Conservation (phyloP, 2,113 vertebrate genomes). For the Parus major region DNA sequence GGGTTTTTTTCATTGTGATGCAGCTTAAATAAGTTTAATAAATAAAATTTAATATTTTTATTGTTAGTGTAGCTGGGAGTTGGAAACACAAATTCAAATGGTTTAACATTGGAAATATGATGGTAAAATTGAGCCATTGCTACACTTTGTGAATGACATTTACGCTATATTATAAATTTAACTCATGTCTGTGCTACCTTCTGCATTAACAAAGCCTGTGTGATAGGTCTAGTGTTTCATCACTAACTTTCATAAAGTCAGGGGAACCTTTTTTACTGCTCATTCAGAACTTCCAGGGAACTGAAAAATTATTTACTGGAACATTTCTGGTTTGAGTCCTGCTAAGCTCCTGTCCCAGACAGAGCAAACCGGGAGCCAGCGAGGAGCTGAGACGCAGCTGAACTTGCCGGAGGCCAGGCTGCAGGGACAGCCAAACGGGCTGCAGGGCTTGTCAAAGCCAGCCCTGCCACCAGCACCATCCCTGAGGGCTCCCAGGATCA, state of each 20-base stretch:
- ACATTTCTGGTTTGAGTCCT: not conserved
- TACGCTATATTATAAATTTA: not conserved
- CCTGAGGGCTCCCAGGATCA: constrained; percentile 5
- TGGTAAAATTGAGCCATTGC: rapidly evolving
- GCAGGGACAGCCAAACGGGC: not conserved
- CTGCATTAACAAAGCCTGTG: not conserved
- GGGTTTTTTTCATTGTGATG: rapidly evolving
- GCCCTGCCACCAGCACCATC: not conserved
- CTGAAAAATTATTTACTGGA: not conserved
- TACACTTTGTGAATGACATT: not conserved
- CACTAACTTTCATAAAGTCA: not conserved
- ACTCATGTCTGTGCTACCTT: not conserved
- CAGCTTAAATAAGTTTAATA: not conserved
- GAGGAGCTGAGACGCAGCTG: not conserved
- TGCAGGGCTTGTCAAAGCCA: not conserved
- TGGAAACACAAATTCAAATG: not conserved
- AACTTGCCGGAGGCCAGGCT: not conserved
- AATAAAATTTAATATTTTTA: not conserved
- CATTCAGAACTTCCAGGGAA: not conserved
- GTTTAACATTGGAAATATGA: not conserved
- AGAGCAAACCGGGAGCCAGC: not conserved
- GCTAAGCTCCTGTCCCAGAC: not conserved
- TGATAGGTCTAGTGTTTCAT: not conserved
- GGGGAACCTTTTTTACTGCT: not conserved
- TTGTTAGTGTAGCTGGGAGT: not conserved